Evolutionary conservation across 2,797 vertebrate species (phyloP).

Genomic region (Enteromius radiatus): DNA sequence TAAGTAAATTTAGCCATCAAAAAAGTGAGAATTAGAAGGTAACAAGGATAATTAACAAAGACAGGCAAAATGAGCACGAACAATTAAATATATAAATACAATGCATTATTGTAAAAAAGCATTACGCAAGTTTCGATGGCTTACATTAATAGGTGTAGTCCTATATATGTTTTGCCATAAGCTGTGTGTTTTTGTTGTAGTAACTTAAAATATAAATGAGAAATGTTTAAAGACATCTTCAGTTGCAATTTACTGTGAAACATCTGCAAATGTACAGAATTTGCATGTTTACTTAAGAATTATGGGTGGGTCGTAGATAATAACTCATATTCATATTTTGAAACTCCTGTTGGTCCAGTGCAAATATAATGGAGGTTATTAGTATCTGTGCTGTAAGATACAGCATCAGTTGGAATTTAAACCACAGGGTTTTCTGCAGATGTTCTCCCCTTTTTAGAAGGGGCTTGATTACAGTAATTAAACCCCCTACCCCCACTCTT

Average conservation of each 20-base stretch:
- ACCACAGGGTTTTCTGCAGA: constrained; percentile 24
- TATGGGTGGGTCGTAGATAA: not conserved
- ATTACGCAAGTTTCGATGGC: not conserved
- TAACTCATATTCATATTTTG: not conserved
- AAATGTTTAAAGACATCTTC: not conserved
- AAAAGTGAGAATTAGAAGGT: not conserved
- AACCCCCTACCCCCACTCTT: constrained; percentile 21
- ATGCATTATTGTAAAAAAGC: not conserved
- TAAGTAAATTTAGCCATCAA: not conserved
- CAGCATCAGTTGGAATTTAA: not conserved
- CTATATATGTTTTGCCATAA: not conserved
- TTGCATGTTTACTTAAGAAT: not conserved
- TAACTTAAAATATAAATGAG: not conserved
- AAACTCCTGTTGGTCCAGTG: not conserved
- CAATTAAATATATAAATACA: not conserved
- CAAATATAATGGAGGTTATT: not conserved
- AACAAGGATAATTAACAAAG: not conserved
- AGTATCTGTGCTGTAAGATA: constrained; percentile 8
- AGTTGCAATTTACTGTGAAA: not conserved
- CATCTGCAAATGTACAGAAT: not conserved
- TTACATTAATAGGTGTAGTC: not conserved
- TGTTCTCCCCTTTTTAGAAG: constrained; percentile 20
- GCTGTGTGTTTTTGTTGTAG: not conserved
- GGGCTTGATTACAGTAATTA: constrained; percentile 39
- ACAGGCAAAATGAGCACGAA: not conserved